These are phyloP conservation scores for Paedocypris micromegethes DNA, from an alignment of 2,797 vertebrate species.

Conservation along the genomic window DNA sequence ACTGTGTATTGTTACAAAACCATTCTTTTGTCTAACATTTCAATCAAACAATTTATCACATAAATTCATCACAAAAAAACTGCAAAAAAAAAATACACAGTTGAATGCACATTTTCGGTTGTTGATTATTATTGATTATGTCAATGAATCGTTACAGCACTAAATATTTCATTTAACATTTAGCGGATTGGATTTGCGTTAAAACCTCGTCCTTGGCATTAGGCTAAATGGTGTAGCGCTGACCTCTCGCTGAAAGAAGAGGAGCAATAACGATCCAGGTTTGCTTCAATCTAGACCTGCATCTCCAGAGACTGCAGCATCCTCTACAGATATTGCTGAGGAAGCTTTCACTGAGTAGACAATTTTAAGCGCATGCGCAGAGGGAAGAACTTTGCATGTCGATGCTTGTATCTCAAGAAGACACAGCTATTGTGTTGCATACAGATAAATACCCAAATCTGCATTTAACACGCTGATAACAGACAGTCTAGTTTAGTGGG, in stretches of 20 bases:
- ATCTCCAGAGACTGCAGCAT: slow-evolving; percentile 47
- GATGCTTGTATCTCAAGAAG: no score
- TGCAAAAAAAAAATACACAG: neutral
- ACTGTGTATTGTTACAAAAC: no score
- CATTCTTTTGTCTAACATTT: no score
- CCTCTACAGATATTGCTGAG: slow-evolving; percentile 47
- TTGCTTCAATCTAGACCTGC: slow-evolving; percentile 16
- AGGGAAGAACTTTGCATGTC: no score
- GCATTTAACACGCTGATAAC: no score
- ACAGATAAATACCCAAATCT: no score
- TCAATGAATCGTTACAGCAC: no score
- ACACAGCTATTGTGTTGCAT: no score
- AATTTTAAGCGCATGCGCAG: neutral
- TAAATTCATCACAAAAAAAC: neutral
- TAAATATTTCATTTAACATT: no score
- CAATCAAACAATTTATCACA: no score
- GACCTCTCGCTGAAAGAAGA: slow-evolving; percentile 2
- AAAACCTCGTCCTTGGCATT: slow-evolving; percentile 1
- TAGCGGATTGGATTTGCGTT: neutral
- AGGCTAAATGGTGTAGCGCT: neutral
- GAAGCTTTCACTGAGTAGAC: slow-evolving; percentile 41
- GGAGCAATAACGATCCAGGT: slow-evolving; percentile 18
- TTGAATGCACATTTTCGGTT: neutral
- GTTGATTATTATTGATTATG: no score
- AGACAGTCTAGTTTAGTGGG: no score